Evolutionary conservation across 2,797 vertebrate species (phyloP), one percentile per base, ranked within the genome.

Genomic region (Alfaro cultratus): DNA sequence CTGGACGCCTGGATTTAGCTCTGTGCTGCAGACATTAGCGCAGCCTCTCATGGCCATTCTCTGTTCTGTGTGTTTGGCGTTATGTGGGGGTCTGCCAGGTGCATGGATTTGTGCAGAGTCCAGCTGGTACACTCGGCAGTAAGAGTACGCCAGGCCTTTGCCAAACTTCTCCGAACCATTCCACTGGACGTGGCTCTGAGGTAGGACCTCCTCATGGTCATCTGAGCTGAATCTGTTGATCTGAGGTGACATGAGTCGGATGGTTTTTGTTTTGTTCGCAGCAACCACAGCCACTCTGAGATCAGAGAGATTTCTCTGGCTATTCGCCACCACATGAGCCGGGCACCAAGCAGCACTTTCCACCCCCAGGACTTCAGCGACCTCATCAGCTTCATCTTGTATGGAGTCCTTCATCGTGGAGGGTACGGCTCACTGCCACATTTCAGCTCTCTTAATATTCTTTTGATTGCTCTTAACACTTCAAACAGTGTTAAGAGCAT

Each of bases 301-400:
- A 97, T 98, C 90, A 97, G 97, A 87, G 97, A 98, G 91, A 97
- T 99, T 83, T 99, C 98, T 47, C 89, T 97, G 93, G 97, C 97
- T 72, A 94, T 99, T 85, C 96, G 98, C 85, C 96, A 96, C 84
- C 98, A 99, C 87, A 99, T 99, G 98, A 97, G 96, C 94, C 97
- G 96, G 92, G 92, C 97, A 73, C 97, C 98, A 0, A 97, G 96
- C 96, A 98, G 97, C 92, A 99, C 98, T 77, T 99, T 99, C 92
- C 98, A 99, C 87, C 98, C 98, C 0, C 99, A 99, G 93, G 99
- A 99, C 92, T 99, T 99, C 94, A 99, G 98, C 4, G 99, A 99
- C 94, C 97, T 99, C 85, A 98, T 99, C 92, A 98, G 98, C 94
- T 99, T 99, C 94, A 98, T 99, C 91, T 91, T 99, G 39, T 99